Evolutionary conservation across 2,113 vertebrate genomes (phyloP).

Genomic region (Tenrec ecaudatus): DNA sequence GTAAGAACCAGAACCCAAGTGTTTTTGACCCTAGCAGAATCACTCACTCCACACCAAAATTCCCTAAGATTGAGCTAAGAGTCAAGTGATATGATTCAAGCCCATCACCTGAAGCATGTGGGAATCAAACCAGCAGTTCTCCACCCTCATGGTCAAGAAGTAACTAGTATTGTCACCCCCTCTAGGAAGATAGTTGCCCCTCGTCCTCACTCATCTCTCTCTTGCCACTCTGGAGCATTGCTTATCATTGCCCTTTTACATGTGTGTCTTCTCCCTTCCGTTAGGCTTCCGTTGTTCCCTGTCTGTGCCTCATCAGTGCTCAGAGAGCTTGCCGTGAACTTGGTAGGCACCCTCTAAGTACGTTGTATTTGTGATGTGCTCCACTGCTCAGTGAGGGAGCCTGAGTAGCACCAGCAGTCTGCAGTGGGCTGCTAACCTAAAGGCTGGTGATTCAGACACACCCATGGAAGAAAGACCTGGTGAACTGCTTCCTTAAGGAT

Average conservation of each 20-base stretch:
- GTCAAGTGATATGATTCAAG: not conserved
- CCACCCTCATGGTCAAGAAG: fast-evolving
- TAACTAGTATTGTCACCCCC: not conserved
- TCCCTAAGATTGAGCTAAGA: not conserved
- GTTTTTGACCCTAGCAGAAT: not conserved
- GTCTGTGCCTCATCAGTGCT: not conserved
- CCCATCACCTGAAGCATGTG: not conserved
- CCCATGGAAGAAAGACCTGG: not conserved
- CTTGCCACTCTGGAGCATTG: not conserved
- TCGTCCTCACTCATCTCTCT: not conserved
- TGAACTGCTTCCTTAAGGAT: not conserved
- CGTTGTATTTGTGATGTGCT: not conserved
- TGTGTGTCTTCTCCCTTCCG: not conserved
- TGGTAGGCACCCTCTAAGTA: not conserved
- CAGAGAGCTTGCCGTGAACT: not conserved
- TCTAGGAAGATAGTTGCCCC: not conserved
- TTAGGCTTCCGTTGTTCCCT: not conserved
- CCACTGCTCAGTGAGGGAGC: not conserved
- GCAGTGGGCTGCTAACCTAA: not conserved
- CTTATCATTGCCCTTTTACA: not conserved
- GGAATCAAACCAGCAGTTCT: not conserved
- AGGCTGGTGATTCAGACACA: not conserved
- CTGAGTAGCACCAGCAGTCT: not conserved
- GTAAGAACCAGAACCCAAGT: not conserved
- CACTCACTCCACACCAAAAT: not conserved